Percentiles rank a stretch among this genome's conserved stretches.
Conservation (phyloP, 1,140 invertebrate species). For the Apocrypta bakeri region DNA sequence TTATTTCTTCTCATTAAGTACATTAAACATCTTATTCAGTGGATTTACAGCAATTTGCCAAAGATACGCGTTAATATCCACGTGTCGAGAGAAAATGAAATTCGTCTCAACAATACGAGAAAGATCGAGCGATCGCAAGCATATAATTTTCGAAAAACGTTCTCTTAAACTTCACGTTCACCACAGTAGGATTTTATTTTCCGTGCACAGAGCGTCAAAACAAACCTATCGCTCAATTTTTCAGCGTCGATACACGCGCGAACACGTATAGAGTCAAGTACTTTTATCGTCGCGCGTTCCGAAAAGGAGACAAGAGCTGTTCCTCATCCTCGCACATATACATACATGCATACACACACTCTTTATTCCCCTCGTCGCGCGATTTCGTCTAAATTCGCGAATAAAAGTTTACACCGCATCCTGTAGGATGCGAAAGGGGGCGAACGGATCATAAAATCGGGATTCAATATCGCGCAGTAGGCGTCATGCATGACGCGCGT, state of each 20-base stretch:
- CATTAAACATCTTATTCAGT: too few species aligned
- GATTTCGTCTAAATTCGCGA: constrained; percentile 68
- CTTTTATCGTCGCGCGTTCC: not conserved
- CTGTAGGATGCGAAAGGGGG: constrained; percentile 6
- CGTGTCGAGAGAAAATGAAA: too few species aligned
- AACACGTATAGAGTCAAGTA: not conserved
- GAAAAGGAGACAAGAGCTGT: not conserved
- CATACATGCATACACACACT: not conserved
- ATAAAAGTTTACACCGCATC: constrained; percentile 70
- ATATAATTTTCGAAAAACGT: too few species aligned
- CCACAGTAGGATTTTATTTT: constrained; percentile 11
- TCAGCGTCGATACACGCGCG: not conserved
- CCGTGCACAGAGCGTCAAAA: not conserved
- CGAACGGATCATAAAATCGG: constrained; percentile 70
- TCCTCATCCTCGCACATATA: not conserved
- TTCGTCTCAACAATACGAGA: too few species aligned
- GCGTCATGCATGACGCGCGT: constrained; percentile 66
- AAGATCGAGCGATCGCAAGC: too few species aligned
- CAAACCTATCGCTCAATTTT: not conserved
- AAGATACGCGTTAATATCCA: too few species aligned
- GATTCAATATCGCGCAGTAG: constrained; percentile 68
- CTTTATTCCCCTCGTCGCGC: constrained; percentile 51
- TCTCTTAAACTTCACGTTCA: too few species aligned
- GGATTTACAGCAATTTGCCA: too few species aligned
- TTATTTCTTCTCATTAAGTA: too few species aligned